These are phyloP conservation scores for Ctenopoma kingsleyae DNA, from an alignment of 2,797 vertebrate genomes.

Conservation along the genomic window DNA sequence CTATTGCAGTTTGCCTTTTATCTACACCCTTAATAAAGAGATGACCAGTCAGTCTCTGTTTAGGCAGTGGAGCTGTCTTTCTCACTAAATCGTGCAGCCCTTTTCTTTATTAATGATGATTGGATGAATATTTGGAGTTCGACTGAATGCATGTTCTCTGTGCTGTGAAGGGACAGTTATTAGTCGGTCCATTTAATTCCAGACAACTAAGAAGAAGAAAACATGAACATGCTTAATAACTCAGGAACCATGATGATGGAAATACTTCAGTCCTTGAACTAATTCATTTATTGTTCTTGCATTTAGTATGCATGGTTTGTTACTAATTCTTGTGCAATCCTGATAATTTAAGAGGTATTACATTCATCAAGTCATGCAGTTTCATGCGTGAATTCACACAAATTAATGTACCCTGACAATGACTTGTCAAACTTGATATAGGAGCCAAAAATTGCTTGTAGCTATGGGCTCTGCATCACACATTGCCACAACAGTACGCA, in stretches of 20 bases:
- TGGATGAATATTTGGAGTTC: conserved; percentile 10
- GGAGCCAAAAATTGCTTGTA: background rate
- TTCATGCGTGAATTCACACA: conserved; percentile 37
- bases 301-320: conserved; percentile 32
- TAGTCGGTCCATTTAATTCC: conserved; percentile 12
- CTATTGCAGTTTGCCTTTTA: too few species aligned
- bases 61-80: too few species aligned
- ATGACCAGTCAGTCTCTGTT: too few species aligned
- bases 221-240: conserved; percentile 30
- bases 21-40: too few species aligned
- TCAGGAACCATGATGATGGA: conserved; percentile 18
- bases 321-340: conserved; percentile 35
- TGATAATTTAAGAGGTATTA: conserved; percentile 38
- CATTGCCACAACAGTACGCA: too few species aligned
- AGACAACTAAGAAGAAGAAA: conserved; percentile 13
- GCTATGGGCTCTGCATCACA: background rate
- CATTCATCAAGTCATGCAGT: conserved; percentile 34
- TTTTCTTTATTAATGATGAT: conserved; percentile 24
- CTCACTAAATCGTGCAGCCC: too few species aligned
- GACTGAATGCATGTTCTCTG: conserved; percentile 17
- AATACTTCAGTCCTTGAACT: conserved; percentile 28
- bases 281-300: conserved; percentile 28
- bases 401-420: conserved; percentile 27
- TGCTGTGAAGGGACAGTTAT: conserved; percentile 22
- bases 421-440: conserved; percentile 8